These are phyloP conservation scores for Ursus arctos DNA, from an alignment of 2,113 vertebrate genomes.

Conservation along the genomic window DNA sequence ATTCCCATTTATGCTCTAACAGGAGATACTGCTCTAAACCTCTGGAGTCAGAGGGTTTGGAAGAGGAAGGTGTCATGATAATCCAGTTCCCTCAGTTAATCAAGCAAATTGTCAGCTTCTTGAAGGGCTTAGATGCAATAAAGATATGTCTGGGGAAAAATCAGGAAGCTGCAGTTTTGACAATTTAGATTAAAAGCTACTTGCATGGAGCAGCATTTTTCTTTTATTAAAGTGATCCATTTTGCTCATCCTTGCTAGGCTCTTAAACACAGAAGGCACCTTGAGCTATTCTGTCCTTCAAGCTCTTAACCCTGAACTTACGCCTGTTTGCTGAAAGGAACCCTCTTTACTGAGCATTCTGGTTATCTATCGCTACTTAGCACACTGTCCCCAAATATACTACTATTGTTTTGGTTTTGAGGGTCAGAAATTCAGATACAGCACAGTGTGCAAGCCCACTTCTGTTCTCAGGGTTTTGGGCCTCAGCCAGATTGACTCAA, in stretches of 20 bases:
- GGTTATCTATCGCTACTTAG: not conserved
- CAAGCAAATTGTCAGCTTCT: constrained; percentile 24
- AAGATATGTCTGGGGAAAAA: constrained; percentile 7
- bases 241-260: not conserved
- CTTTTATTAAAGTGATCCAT: constrained; percentile 6
- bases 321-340: not conserved
- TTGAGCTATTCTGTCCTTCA: not conserved
- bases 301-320: not conserved
- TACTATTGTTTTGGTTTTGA: not conserved
- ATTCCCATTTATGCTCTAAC: not conserved
- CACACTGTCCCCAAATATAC: not conserved
- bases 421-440: not conserved
- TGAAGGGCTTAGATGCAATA: constrained; percentile 8
- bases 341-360: not conserved
- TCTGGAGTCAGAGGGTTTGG: not conserved
- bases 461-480: not conserved
- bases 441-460: not conserved
- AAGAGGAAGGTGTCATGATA: not conserved
- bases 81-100: not conserved
- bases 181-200: constrained; percentile 31
- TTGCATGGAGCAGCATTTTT: not conserved
- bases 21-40: not conserved
- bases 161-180: constrained; percentile 28
- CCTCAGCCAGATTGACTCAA: not conserved
- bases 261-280: not conserved